Percentiles rank a stretch among this genome's conserved stretches.
Conservation (phyloP, 37 sponge, comb jelly and placozoan genomes). For the Dysidea cf. avara region DNA sequence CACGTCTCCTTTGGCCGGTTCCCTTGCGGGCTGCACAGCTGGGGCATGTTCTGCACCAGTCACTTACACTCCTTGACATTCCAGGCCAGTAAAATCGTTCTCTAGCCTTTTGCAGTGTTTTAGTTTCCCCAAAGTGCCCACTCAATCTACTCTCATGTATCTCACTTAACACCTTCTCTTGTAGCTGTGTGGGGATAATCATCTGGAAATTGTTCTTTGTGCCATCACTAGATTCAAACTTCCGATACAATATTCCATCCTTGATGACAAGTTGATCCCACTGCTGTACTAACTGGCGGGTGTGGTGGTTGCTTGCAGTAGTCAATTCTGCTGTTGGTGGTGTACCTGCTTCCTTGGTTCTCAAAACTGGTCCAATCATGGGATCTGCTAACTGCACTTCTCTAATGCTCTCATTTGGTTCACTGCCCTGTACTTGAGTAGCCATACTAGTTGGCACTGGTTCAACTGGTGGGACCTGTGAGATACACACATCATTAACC, state of each 20-base stretch:
- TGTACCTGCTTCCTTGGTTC: too few species aligned
- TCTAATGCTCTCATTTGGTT: too few species aligned
- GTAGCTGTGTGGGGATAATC: constrained; percentile 4
- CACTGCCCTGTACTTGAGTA: too few species aligned
- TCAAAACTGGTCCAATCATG: too few species aligned
- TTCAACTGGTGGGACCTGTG: too few species aligned
- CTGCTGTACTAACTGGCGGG: too few species aligned
- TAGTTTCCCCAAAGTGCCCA: constrained; percentile 15
- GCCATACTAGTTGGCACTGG: too few species aligned
- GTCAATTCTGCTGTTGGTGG: too few species aligned
- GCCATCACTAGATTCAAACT: constrained; percentile 1
- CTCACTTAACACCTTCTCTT: not conserved
- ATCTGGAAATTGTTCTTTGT: not conserved
- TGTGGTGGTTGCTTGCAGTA: too few species aligned
- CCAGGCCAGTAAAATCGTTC: constrained; percentile 28
- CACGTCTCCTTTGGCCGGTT: not conserved
- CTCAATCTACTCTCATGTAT: constrained; percentile 1
- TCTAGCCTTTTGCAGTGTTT: constrained; percentile 6
- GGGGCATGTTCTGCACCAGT: constrained; percentile 19
- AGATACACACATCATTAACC: too few species aligned
- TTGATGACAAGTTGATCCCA: not conserved
- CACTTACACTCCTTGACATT: not conserved
- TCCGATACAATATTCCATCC: not conserved
- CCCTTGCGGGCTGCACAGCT: not conserved
- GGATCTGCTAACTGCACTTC: too few species aligned